A percentile compares a stretch with the other conserved stretches of the same genome.
phyloP scores from a whole-genome alignment of 2,797 vertebrate genomes.

The Craterocephalus amniculus region DNA sequence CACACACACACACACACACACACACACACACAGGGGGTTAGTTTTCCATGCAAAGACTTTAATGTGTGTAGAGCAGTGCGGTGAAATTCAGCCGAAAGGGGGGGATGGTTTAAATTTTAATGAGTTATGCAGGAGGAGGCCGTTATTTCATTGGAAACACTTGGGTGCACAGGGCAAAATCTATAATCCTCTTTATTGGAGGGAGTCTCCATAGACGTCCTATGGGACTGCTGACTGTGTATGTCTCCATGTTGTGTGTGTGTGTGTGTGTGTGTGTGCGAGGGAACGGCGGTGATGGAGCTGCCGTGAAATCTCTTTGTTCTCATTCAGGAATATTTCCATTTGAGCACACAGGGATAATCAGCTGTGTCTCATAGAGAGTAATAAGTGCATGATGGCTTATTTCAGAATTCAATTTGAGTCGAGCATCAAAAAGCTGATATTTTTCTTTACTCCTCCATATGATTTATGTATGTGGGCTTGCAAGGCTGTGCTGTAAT shows the following conservation, averaged over 20 bases:
- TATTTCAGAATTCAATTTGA: constrained; percentile 63
- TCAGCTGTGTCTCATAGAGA: constrained; percentile 48
- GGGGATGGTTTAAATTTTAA: constrained; percentile 79
- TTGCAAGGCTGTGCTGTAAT: constrained; percentile 24
- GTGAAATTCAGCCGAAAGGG: constrained; percentile 71
- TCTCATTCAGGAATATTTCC: constrained; percentile 55
- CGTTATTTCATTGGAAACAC: constrained; percentile 81
- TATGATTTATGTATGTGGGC: constrained; percentile 26
- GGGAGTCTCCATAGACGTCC: constrained; percentile 65
- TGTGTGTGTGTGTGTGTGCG: constrained; percentile 17
- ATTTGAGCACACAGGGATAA: constrained; percentile 51
- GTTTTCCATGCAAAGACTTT: constrained; percentile 56
- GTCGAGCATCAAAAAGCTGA: constrained; percentile 32
- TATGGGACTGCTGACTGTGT: constrained; percentile 58
- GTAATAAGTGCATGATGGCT: constrained; percentile 47
- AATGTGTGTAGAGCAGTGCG: constrained; percentile 68
- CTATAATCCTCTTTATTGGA: constrained; percentile 84
- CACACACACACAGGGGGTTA: constrained; percentile 37
- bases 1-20: constrained; percentile 26
- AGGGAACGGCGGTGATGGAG: constrained; percentile 28
- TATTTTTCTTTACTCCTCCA: constrained; percentile 21
- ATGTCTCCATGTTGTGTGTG: constrained; percentile 21
- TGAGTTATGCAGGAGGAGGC: constrained; percentile 78
- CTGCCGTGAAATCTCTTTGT: constrained; percentile 71
- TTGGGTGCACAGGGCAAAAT: constrained; percentile 74